Evolutionary conservation across 2,888 invertebrate genomes (phyloP).

Genomic region (Idaea dimidiata): DNA sequence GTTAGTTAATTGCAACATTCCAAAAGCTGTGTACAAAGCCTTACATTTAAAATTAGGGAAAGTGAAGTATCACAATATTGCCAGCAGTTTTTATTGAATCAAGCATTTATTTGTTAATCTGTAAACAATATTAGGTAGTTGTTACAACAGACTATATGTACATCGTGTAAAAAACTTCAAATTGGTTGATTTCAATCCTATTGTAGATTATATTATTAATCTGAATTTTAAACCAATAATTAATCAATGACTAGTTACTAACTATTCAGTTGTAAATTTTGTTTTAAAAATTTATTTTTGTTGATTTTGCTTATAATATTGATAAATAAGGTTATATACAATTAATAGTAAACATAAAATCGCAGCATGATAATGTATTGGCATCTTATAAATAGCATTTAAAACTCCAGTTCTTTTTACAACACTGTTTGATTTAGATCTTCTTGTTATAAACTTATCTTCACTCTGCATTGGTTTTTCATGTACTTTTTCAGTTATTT

Average conservation of each 20-base stretch:
- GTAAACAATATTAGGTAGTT: conserved; percentile 45
- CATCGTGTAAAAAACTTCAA: conserved; percentile 40
- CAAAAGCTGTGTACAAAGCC: conserved; percentile 80
- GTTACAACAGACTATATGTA: conserved; percentile 66
- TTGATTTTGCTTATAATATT: conserved; percentile 72
- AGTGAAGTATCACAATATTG: conserved; percentile 67
- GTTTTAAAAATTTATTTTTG: conserved; percentile 36
- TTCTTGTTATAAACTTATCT: conserved; percentile 29
- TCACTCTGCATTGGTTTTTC: conserved; percentile 27
- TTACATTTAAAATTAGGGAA: conserved; percentile 56
- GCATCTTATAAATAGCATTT: conserved; percentile 69
- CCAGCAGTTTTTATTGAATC: conserved; percentile 66
- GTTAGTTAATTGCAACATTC: conserved; percentile 77
- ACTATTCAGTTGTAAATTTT: conserved; percentile 32
- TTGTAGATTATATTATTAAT: background rate
- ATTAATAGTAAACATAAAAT: conserved; percentile 75
- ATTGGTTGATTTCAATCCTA: background rate
- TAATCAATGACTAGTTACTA: conserved; percentile 65
- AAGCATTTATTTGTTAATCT: conserved; percentile 62
- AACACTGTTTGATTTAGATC: conserved; percentile 57
- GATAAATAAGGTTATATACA: conserved; percentile 76
- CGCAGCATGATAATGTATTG: conserved; percentile 76
- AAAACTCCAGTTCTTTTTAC: conserved; percentile 54
- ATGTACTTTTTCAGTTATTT: conserved; percentile 24
- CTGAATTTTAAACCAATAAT: conserved; percentile 26